Conservation (phyloP, 2,888 invertebrate genomes). For the Cheiracanthium punctorium region DNA sequence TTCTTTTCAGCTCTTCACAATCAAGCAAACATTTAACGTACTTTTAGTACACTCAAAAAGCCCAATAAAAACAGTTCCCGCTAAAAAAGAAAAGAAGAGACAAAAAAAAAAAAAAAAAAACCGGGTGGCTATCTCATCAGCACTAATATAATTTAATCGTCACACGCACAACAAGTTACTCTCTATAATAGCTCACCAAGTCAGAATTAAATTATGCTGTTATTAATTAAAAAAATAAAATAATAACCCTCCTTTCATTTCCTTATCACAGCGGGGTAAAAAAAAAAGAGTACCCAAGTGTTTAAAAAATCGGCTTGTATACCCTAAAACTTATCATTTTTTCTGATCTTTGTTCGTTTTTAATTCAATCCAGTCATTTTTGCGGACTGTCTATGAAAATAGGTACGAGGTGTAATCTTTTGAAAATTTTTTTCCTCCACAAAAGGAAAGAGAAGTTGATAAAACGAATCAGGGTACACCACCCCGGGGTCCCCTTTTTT, state of each 20-base stretch:
- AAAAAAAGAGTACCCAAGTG: slow-evolving; percentile 23
- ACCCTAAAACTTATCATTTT: slow-evolving; percentile 56
- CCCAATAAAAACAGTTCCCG: slow-evolving; percentile 17
- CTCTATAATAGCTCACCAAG: slow-evolving; percentile 51
- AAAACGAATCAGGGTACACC: slow-evolving; percentile 35
- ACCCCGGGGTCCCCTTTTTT: slow-evolving; percentile 33
- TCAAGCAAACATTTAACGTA: slow-evolving; percentile 49
- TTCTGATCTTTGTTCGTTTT: slow-evolving; percentile 56
- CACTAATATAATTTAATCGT: slow-evolving; percentile 55
- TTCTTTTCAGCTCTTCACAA: slow-evolving; percentile 55
- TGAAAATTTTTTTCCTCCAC: neutral
- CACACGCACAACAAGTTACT: slow-evolving; percentile 44
- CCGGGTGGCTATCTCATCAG: slow-evolving; percentile 54
- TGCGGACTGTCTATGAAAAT: slow-evolving; percentile 27
- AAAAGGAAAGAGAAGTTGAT: slow-evolving; percentile 36
- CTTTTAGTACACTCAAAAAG: slow-evolving; percentile 37
- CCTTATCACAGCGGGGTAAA: slow-evolving; percentile 41
- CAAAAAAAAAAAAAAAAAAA: slow-evolving; percentile 30
- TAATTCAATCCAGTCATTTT: slow-evolving; percentile 49
- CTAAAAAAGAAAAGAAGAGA: slow-evolving; percentile 35
- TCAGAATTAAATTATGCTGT: slow-evolving; percentile 57
- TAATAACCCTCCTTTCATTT: slow-evolving; percentile 41
- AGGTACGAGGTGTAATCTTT: slow-evolving; percentile 40
- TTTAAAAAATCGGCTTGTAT: slow-evolving; percentile 45
- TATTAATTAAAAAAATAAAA: slow-evolving; percentile 65